phyloP scores from a whole-genome alignment of 2,113 vertebrate species.

The Microcebus griseorufus region DNA sequence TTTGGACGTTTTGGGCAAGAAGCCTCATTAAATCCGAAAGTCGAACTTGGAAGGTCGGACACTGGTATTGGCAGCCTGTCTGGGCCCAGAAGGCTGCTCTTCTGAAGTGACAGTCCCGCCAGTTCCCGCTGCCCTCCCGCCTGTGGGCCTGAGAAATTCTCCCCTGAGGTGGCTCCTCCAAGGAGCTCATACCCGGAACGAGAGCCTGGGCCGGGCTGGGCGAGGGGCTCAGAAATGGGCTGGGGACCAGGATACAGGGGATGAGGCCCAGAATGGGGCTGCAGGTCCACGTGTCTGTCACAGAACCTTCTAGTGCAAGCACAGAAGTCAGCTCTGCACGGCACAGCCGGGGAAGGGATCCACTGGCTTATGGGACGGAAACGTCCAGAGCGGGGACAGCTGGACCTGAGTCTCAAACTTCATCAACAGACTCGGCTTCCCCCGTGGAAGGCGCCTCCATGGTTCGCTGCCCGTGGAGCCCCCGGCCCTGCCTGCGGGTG shows the following conservation, averaged over 20 bases:
- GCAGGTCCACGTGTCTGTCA: background rate
- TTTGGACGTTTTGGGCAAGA: background rate
- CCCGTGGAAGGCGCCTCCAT: rapidly evolving
- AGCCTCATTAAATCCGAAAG: background rate
- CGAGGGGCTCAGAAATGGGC: background rate
- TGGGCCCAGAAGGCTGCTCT: background rate
- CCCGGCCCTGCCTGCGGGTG: background rate
- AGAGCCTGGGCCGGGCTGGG: background rate
- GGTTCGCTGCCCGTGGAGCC: background rate
- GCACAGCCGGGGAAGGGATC: background rate
- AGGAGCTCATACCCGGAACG: background rate
- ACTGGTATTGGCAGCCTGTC: background rate
- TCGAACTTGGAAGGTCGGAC: background rate
- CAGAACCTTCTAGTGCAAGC: rapidly evolving
- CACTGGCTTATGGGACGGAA: no score
- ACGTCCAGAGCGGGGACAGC: background rate
- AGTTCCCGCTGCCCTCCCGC: background rate
- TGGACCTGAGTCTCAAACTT: background rate
- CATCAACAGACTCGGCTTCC: background rate
- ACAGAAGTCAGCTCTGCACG: background rate
- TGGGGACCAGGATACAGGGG: background rate
- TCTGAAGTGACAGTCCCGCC: background rate
- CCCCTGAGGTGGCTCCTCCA: rapidly evolving
- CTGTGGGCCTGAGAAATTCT: background rate
- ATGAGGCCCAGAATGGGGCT: background rate